Percentiles rank a stretch among this genome's conserved stretches.
These are phyloP conservation scores for Urosaurus nigricauda DNA, from an alignment of 2,797 vertebrate genomes.

Conservation along the genomic window DNA sequence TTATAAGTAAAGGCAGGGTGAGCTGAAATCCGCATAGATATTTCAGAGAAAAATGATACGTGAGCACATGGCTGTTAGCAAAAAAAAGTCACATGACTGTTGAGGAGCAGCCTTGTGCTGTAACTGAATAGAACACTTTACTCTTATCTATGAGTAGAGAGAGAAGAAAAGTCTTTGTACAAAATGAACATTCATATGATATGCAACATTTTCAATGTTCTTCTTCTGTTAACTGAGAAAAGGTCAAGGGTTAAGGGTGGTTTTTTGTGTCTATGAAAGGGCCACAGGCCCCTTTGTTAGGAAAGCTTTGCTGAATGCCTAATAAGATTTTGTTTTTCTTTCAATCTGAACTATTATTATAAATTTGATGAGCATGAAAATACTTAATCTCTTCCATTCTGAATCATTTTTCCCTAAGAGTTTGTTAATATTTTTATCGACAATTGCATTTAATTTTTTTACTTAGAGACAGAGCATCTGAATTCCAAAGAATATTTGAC, in stretches of 20 bases:
- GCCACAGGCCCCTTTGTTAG: conserved; percentile 83
- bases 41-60: conserved; percentile 92
- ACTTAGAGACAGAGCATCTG: conserved; percentile 27
- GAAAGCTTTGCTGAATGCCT: conserved; percentile 70
- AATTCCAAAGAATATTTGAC: conserved; percentile 4
- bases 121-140: conserved; percentile 77
- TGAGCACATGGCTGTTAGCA: conserved; percentile 87
- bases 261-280: conserved; percentile 65
- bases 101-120: conserved; percentile 81
- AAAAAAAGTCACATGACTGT: conserved; percentile 90
- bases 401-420: conserved; percentile 56
- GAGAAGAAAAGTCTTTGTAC: conserved; percentile 64
- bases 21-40: conserved; percentile 89
- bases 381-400: conserved; percentile 69
- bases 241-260: conserved; percentile 88
- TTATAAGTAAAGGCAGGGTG: conserved; percentile 91
- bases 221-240: conserved; percentile 71
- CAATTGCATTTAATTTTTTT: conserved; percentile 45
- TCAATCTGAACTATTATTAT: conserved; percentile 68
- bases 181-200: conserved; percentile 67
- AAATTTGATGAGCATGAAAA: conserved; percentile 67
- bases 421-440: conserved; percentile 30
- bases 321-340: conserved; percentile 79
- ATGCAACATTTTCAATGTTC: conserved; percentile 69
- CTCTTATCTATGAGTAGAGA: conserved; percentile 58